A percentile compares a stretch with the other conserved stretches of the same genome.
phyloP scores from a whole-genome alignment of 2,113 vertebrate species.

The Pseudolaguvia tuberculata region DNA sequence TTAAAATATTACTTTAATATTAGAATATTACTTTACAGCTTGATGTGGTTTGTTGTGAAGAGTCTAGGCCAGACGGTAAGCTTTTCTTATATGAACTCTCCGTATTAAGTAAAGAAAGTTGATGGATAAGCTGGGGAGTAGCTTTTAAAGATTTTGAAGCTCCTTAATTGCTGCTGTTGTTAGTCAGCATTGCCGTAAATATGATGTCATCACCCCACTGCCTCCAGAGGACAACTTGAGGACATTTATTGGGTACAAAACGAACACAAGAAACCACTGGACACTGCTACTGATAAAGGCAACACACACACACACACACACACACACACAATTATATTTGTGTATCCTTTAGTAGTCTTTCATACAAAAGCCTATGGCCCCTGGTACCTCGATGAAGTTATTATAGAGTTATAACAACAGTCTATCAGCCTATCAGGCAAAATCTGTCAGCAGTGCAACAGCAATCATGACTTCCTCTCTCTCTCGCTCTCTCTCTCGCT shows the following conservation, averaged over 20 bases:
- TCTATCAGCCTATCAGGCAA: slow-evolving; percentile 7
- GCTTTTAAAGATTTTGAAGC: background rate
- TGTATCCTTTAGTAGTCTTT: background rate
- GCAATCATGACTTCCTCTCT: slow-evolving; percentile 25
- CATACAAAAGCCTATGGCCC: background rate
- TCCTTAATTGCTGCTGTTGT: slow-evolving; percentile 13
- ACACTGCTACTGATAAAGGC: background rate
- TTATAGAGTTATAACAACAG: no score
- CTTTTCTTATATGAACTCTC: background rate
- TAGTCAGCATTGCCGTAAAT: slow-evolving; percentile 12
- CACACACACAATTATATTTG: slow-evolving; percentile 1
- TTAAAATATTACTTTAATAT: no score
- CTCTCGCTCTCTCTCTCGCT: background rate
- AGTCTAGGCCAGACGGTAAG: background rate
- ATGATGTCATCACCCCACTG: slow-evolving; percentile 11
- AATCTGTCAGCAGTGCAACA: slow-evolving; percentile 1
- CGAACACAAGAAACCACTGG: background rate
- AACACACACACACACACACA: slow-evolving; percentile 9
- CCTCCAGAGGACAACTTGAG: slow-evolving; percentile 2
- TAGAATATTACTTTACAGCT: background rate
- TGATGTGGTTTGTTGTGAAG: background rate
- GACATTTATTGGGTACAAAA: background rate
- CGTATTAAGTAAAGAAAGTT: background rate
- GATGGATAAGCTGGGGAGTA: background rate
- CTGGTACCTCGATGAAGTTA: background rate